Evolutionary conservation across 2,113 vertebrate species (phyloP).

Genomic region (Anhinga anhinga): DNA sequence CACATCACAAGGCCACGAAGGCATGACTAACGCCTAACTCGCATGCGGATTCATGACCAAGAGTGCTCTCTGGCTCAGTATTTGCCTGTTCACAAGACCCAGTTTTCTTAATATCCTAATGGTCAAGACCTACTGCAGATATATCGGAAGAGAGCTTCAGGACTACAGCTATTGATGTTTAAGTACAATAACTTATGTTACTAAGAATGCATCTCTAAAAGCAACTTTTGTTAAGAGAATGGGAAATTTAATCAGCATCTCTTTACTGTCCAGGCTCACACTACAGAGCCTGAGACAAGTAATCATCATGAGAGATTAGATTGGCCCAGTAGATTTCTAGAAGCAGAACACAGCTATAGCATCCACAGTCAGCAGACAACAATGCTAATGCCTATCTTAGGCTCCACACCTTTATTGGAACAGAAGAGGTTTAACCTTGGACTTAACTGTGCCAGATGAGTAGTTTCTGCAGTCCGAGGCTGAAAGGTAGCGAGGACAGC

Average conservation of each 20-base stretch:
- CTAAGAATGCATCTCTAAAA: background rate
- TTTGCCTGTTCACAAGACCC: background rate
- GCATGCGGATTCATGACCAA: background rate
- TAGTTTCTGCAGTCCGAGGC: background rate
- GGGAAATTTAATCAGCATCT: background rate
- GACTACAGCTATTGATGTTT: background rate
- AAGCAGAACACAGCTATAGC: background rate
- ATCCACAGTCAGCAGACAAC: background rate
- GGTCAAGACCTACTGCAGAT: background rate
- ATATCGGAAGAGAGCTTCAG: background rate
- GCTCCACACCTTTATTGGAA: background rate
- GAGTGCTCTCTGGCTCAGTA: background rate
- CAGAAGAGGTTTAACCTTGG: background rate
- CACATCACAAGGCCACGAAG: background rate
- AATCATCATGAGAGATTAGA: background rate
- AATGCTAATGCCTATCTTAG: background rate
- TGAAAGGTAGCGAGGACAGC: background rate
- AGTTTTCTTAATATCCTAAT: background rate
- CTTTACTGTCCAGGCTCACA: background rate
- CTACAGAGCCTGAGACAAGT: background rate
- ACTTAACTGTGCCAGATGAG: background rate
- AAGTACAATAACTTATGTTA: background rate
- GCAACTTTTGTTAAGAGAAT: background rate
- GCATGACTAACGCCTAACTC: background rate
- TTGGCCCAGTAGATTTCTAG: background rate